Percentiles rank a stretch among this genome's conserved stretches.
These are phyloP conservation scores for Osmerus eperlanus DNA, from an alignment of 2,113 vertebrate genomes.

Conservation along the genomic window DNA sequence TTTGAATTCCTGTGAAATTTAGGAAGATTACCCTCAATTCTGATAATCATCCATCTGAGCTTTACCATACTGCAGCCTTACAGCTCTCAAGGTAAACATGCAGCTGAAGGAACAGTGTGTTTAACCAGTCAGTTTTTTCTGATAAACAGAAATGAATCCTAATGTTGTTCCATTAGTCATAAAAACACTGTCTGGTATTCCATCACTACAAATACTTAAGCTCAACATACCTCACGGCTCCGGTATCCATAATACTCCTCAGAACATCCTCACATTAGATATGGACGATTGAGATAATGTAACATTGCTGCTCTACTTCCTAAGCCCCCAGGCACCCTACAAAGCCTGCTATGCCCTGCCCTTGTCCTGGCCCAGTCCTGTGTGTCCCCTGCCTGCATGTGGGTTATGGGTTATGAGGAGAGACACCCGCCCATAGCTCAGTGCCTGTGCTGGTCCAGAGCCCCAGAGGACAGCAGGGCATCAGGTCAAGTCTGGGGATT, in stretches of 20 bases:
- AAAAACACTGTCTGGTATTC: neutral
- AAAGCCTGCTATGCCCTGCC: constrained; percentile 7
- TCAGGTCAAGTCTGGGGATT: constrained; percentile 41
- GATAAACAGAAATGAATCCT: neutral
- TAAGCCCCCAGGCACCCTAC: constrained; percentile 7
- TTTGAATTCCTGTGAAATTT: constrained; percentile 5
- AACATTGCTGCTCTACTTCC: constrained; percentile 19
- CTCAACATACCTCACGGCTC: neutral
- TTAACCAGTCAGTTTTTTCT: neutral
- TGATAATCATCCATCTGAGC: neutral
- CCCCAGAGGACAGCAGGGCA: constrained; percentile 8
- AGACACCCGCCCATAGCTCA: constrained; percentile 17
- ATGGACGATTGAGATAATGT: neutral
- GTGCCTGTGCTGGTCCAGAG: constrained; percentile 14
- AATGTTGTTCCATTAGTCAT: no score
- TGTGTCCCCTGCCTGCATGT: constrained; percentile 10
- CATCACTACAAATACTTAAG: neutral
- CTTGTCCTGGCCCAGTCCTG: neutral
- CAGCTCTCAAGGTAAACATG: neutral
- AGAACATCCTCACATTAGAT: neutral
- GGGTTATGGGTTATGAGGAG: constrained; percentile 20
- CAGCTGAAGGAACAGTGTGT: neutral
- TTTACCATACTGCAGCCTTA: neutral
- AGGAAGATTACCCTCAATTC: neutral
- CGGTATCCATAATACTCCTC: neutral